Conservation (phyloP, 2,113 vertebrate genomes). For the Typhlomys cinereus region DNA sequence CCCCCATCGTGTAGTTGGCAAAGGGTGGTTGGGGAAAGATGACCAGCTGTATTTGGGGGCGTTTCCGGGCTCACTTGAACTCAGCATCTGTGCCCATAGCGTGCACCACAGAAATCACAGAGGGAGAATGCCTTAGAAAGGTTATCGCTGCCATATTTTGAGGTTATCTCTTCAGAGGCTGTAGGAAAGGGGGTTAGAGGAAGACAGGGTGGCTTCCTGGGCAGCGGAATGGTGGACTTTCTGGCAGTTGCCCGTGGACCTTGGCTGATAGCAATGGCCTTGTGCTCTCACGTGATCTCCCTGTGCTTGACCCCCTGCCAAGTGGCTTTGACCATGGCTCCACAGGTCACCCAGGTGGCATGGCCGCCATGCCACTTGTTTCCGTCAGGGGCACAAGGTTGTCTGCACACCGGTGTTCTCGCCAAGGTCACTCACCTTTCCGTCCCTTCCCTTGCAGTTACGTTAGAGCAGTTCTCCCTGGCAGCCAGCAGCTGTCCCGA, state of each 20-base stretch:
- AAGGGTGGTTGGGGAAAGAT: neutral
- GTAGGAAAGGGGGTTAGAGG: too few relatives aligned
- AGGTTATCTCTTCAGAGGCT: neutral
- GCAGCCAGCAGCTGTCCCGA: slow-evolving; percentile 72
- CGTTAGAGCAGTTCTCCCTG: slow-evolving; percentile 80
- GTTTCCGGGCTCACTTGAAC: neutral
- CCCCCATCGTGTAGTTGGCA: neutral
- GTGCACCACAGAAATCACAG: rapidly evolving
- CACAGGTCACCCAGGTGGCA: neutral
- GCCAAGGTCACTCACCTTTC: neutral
- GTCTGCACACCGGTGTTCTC: too few relatives aligned
- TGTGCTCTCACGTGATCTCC: rapidly evolving
- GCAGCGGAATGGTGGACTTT: neutral
- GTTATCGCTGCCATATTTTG: too few relatives aligned
- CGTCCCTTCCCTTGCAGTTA: slow-evolving; percentile 67
- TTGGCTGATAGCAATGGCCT: neutral
- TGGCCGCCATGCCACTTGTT: rapidly evolving
- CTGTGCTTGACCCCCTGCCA: too few relatives aligned
- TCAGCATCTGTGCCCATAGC: neutral
- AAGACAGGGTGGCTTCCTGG: too few relatives aligned
- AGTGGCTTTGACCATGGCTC: too few relatives aligned
- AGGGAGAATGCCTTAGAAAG: neutral
- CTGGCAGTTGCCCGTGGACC: neutral
- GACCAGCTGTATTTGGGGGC: neutral
- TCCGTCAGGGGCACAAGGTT: neutral